A percentile compares a stretch with the other conserved stretches of the same genome.
phyloP scores from a whole-genome alignment of 1,140 invertebrate species.

The Drosophila athabasca region DNA sequence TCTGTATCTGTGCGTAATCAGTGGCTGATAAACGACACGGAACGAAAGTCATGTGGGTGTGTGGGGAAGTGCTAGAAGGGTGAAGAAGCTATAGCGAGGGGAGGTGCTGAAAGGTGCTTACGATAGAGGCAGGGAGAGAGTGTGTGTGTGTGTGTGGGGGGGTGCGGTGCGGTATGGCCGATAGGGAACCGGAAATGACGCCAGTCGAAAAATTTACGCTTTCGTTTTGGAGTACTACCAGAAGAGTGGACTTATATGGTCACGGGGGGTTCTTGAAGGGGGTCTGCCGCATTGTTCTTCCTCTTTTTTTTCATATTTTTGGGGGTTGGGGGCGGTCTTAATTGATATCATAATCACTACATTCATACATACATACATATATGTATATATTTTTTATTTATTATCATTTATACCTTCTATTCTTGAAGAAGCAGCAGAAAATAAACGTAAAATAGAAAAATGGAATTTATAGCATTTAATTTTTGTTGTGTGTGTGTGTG shows the following conservation, averaged over 20 bases:
- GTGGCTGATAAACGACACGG: conserved; percentile 57
- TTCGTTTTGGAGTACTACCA: conserved; percentile 1
- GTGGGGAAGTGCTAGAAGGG: not conserved
- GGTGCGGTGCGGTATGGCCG: not conserved
- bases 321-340: conserved; percentile 13
- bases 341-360: conserved; percentile 68
- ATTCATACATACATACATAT: conserved; percentile 37
- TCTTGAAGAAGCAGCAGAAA: conserved; percentile 33
- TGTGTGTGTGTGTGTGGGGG: not conserved
- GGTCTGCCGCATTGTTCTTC: not conserved
- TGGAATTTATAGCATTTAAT: conserved; percentile 24
- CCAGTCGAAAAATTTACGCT: conserved; percentile 54
- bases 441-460: conserved; percentile 12
- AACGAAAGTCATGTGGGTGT: conserved; percentile 49
- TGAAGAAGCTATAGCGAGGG: conserved; percentile 8
- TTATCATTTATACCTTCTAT: conserved; percentile 35
- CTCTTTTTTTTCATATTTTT: not conserved
- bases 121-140: conserved; percentile 13
- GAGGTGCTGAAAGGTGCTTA: conserved; percentile 25
- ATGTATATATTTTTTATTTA: conserved; percentile 16
- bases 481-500: conserved; percentile 2
- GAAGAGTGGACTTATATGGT: not conserved
- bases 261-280: not conserved
- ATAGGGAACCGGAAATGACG: conserved; percentile 70
- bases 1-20: conserved; percentile 50